Percentiles rank a stretch among this genome's conserved stretches.
Evolutionary conservation across 2,113 vertebrate genomes (phyloP).

Genomic region (Campylorhamphus procurvoides): DNA sequence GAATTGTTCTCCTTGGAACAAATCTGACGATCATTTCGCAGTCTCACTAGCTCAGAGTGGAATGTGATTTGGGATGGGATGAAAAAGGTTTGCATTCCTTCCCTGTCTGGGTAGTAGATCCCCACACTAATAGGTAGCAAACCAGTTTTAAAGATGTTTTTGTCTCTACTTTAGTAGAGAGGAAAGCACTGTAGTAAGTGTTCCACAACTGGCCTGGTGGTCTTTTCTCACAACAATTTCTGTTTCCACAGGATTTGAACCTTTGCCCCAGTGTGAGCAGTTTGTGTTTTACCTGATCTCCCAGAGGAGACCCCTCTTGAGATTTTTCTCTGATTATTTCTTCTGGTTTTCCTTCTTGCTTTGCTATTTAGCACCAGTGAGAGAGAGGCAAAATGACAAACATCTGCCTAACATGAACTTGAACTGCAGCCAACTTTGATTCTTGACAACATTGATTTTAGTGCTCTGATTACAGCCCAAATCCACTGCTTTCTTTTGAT

Average conservation of each 20-base stretch:
- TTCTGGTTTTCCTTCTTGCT: background rate
- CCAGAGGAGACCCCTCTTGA: background rate
- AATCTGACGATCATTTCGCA: background rate
- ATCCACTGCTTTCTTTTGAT: constrained; percentile 41
- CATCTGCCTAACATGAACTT: constrained; percentile 40
- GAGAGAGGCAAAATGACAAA: constrained; percentile 25
- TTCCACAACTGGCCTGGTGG: background rate
- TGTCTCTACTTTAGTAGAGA: background rate
- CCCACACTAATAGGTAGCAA: background rate
- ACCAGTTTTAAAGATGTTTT: background rate
- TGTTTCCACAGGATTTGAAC: background rate
- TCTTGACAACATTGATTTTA: constrained; percentile 17
- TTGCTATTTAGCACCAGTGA: background rate
- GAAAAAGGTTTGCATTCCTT: background rate
- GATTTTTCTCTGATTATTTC: background rate
- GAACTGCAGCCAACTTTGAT: constrained; percentile 29
- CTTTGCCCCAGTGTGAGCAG: background rate
- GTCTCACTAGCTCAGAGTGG: background rate
- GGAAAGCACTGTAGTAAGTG: background rate
- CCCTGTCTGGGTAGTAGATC: background rate
- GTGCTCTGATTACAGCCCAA: constrained; percentile 24
- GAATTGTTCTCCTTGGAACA: background rate
- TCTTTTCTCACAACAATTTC: background rate
- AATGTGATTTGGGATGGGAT: background rate
- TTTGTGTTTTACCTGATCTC: background rate